A percentile compares a stretch with the other conserved stretches of the same genome.
Conservation (phyloP, 1,140 invertebrate species). For the Melipona quadrifasciata region DNA sequence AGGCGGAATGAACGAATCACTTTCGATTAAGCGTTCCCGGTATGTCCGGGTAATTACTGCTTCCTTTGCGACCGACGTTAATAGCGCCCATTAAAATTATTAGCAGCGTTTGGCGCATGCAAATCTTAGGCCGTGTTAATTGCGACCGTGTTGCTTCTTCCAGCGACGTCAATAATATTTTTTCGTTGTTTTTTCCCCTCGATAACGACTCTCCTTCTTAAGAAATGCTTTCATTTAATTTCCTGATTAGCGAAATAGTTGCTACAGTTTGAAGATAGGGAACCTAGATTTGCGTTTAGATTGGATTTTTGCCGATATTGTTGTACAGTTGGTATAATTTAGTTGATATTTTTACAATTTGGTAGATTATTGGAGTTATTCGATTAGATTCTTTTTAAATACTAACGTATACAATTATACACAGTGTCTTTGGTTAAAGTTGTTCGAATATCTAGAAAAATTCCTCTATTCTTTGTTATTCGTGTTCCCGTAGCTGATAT, state of each 20-base stretch:
- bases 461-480: too few species aligned
- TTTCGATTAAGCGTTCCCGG: slow-evolving; percentile 23
- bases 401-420: background rate
- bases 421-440: too few species aligned
- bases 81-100: slow-evolving; percentile 19
- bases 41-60: background rate
- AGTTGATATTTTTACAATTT: background rate
- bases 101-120: background rate
- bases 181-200: too few species aligned
- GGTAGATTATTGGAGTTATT: background rate
- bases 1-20: slow-evolving; percentile 18
- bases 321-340: background rate
- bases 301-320: background rate
- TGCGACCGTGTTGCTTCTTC: background rate
- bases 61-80: background rate
- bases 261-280: background rate
- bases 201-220: background rate
- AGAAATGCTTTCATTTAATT: background rate
- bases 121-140: background rate
- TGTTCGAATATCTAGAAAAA: too few species aligned
- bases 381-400: background rate
- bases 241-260: background rate
- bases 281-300: background rate
- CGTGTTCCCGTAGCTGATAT: too few species aligned
- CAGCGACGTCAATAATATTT: background rate